These are phyloP conservation scores for Sclerurus mexicanus DNA, from an alignment of 2,113 vertebrate genomes.

Conservation along the genomic window DNA sequence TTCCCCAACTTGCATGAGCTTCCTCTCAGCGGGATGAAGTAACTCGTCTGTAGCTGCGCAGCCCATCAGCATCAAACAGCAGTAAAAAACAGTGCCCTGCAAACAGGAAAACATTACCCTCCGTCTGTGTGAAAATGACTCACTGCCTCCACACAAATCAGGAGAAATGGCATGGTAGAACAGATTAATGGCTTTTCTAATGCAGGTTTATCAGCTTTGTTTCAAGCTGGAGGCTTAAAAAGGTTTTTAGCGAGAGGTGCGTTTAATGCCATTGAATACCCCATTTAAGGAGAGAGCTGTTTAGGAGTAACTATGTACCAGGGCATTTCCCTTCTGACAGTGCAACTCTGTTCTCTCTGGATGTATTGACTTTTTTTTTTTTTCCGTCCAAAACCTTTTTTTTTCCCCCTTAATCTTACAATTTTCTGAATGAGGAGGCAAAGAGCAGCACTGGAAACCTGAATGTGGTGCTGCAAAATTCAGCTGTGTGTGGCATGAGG, in stretches of 20 bases:
- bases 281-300: not conserved
- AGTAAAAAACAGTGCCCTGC: not conserved
- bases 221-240: not conserved
- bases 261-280: not conserved
- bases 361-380: not conserved
- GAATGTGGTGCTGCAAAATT: not conserved
- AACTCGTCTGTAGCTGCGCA: not conserved
- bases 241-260: rapidly evolving
- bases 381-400: not conserved
- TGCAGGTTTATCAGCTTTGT: not conserved
- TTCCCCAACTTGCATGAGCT: not conserved
- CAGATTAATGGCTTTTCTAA: not conserved
- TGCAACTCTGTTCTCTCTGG: not conserved
- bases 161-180: not conserved
- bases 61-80: rapidly evolving
- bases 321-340: not conserved
- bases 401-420: not conserved
- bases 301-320: not conserved
- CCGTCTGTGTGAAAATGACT: not conserved
- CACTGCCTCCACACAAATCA: not conserved
- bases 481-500: no score
- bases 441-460: not conserved
- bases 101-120: not conserved
- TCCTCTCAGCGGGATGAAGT: rapidly evolving
- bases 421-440: not conserved